Percentiles rank a stretch among this genome's conserved stretches.
These are phyloP conservation scores for Mechanitis messenoides DNA, from an alignment of 2,888 invertebrate species.

Conservation along the genomic window DNA sequence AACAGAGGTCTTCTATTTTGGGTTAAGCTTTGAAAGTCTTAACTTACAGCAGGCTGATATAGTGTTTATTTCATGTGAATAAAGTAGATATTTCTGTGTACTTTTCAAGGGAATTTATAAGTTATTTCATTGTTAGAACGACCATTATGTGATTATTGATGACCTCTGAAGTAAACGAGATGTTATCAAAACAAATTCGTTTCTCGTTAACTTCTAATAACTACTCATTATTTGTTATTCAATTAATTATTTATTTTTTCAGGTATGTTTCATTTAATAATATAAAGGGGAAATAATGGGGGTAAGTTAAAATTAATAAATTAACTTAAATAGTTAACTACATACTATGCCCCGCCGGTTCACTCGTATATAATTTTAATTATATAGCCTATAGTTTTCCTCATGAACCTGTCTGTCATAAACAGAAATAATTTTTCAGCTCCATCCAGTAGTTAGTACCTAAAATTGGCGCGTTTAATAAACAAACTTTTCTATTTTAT, in stretches of 20 bases:
- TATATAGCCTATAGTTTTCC: no score
- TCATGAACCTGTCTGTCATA: no score
- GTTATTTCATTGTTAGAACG: conserved; percentile 12
- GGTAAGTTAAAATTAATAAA: no score
- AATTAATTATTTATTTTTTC: conserved; percentile 5
- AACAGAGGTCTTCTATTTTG: neutral
- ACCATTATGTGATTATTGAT: conserved; percentile 10
- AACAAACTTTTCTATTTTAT: no score
- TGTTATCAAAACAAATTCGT: conserved; percentile 19
- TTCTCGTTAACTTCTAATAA: conserved; percentile 18
- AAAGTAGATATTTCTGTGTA: conserved; percentile 6
- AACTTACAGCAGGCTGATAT: neutral
- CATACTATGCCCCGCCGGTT: no score
- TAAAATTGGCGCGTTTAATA: no score
- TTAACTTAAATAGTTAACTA: no score
- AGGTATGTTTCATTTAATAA: conserved; percentile 8
- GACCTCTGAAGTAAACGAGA: conserved; percentile 16
- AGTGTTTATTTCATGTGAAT: neutral
- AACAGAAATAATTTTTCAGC: no score
- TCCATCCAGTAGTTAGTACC: no score
- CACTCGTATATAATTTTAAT: no score
- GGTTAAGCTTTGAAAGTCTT: conserved; percentile 17
- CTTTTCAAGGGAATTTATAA: neutral
- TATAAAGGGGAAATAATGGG: neutral
- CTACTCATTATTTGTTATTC: conserved; percentile 9